Conservation (phyloP, 1,140 invertebrate species). For the Drepana arcuata region DNA sequence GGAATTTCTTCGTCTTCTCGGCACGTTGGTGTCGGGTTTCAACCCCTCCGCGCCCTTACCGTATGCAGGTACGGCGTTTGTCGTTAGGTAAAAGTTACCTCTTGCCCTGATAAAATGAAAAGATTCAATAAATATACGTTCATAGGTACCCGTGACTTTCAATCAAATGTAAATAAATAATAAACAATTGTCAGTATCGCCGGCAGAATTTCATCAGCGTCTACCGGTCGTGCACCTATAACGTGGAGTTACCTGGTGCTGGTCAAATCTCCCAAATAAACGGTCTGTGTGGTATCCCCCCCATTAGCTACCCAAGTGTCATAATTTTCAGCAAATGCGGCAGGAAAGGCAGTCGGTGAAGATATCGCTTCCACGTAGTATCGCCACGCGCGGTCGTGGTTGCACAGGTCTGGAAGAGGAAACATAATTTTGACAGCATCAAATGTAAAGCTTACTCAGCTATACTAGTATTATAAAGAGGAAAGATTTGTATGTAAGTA, state of each 20-base stretch:
- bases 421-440: background rate
- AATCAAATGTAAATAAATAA: no score
- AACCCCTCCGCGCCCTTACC: constrained; percentile 31
- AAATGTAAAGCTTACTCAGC: no score
- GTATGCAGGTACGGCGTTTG: constrained; percentile 28
- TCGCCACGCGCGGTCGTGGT: constrained; percentile 76
- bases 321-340: constrained; percentile 51
- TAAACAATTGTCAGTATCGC: no score
- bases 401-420: constrained; percentile 73
- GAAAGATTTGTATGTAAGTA: no score
- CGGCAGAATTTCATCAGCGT: no score
- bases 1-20: constrained; percentile 14
- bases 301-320: constrained; percentile 40
- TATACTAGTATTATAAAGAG: no score
- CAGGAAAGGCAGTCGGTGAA: constrained; percentile 55
- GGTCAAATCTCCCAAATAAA: constrained; percentile 49
- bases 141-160: no score
- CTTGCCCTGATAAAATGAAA: constrained; percentile 26
- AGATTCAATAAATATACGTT: no score
- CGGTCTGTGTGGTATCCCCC: constrained; percentile 12
- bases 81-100: constrained; percentile 52
- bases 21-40: constrained; percentile 17
- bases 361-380: constrained; percentile 74
- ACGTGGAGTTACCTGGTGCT: constrained; percentile 46
- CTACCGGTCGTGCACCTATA: no score